A percentile compares a stretch with the other conserved stretches of the same genome.
Conservation (phyloP, 2,113 vertebrate species). For the Rattus norvegicus region DNA sequence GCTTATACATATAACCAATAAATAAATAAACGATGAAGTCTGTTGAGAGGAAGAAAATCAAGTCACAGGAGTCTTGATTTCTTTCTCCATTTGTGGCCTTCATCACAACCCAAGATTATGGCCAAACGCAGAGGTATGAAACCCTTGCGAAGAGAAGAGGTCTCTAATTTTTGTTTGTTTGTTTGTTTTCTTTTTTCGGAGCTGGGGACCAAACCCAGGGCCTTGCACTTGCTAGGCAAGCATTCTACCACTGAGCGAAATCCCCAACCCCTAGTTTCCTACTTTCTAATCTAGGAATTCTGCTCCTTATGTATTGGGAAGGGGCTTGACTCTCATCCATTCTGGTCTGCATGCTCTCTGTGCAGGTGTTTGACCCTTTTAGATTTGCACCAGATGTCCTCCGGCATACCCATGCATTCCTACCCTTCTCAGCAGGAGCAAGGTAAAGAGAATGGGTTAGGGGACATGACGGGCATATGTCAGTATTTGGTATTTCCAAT, state of each 20-base stretch:
- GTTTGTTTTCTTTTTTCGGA: too few species aligned
- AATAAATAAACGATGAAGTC: too few species aligned
- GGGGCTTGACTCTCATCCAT: rapidly evolving
- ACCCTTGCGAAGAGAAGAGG: too few species aligned
- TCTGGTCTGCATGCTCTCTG: neutral
- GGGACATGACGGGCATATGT: too few species aligned
- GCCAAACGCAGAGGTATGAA: neutral
- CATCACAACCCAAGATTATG: neutral
- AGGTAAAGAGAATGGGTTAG: slow-evolving; percentile 43
- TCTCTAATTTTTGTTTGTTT: neutral
- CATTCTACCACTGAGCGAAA: too few species aligned
- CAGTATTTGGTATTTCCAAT: too few species aligned
- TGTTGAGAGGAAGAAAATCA: too few species aligned
- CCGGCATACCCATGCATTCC: slow-evolving; percentile 86
- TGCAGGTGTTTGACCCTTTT: slow-evolving; percentile 88
- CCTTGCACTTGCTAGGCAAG: too few species aligned
- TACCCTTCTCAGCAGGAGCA: slow-evolving; percentile 86
- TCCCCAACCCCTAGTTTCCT: neutral
- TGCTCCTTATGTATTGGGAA: neutral
- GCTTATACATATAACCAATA: too few species aligned
- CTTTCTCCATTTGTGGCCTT: neutral
- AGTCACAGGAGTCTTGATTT: neutral
- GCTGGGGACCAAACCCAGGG: too few species aligned
- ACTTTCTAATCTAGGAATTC: neutral
- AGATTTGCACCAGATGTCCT: slow-evolving; percentile 83